phyloP scores from a whole-genome alignment of 2,113 vertebrate species.

The Balaenoptera acutorostrata region DNA sequence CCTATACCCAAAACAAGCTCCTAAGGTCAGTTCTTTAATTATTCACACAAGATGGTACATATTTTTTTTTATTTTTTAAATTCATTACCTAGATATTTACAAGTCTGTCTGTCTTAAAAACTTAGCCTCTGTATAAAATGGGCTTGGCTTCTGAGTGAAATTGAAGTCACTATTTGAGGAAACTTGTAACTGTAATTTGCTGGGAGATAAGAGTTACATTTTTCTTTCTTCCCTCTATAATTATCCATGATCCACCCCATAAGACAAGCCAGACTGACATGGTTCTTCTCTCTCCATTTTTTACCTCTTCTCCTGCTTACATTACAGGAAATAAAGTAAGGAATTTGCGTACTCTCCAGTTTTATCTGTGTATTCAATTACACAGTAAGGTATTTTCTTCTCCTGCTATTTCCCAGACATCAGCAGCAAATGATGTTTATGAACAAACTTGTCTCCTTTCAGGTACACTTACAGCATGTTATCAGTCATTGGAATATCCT shows the following conservation, averaged over 20 bases:
- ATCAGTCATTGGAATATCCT: slow-evolving; percentile 82
- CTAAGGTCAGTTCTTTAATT: background rate
- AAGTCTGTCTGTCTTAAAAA: background rate
- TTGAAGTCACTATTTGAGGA: background rate
- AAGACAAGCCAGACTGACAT: background rate
- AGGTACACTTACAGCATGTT: slow-evolving; percentile 88
- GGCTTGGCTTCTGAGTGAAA: slow-evolving; percentile 33
- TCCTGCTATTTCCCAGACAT: background rate
- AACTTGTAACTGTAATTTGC: slow-evolving; percentile 3
- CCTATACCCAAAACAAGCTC: background rate
- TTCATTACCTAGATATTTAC: background rate
- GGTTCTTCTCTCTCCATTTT: background rate
- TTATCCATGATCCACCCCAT: background rate
- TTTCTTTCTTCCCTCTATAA: background rate
- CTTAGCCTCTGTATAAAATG: background rate
- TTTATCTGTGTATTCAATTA: background rate
- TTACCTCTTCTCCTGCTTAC: background rate
- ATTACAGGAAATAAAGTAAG: background rate
- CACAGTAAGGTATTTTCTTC: background rate
- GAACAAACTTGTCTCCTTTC: background rate
- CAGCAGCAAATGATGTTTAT: background rate
- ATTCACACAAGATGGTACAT: background rate
- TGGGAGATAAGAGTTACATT: background rate
- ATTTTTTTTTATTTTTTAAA: background rate
- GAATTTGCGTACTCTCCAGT: background rate